These are phyloP conservation scores for Cosmorhoe ocellata DNA, from an alignment of 2,888 invertebrate genomes.

Conservation along the genomic window DNA sequence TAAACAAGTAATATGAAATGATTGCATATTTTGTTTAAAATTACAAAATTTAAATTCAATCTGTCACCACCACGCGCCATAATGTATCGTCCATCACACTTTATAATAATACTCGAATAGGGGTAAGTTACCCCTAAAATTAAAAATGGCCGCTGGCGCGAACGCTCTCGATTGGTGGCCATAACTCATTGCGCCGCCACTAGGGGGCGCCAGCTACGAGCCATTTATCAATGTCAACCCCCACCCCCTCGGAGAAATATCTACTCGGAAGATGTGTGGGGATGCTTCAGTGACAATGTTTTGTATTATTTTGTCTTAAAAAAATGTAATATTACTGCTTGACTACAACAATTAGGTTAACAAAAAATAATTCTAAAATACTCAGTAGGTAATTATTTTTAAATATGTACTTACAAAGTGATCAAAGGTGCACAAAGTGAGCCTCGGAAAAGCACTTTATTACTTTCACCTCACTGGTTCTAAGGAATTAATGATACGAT, in stretches of 20 bases:
- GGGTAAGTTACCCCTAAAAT: constrained; percentile 78
- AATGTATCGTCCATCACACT: constrained; percentile 29
- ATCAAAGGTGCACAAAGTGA: too few species aligned
- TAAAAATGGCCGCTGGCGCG: constrained; percentile 78
- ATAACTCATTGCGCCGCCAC: constrained; percentile 75
- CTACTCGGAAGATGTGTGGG: constrained; percentile 66
- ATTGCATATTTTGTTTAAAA: too few species aligned
- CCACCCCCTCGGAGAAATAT: constrained; percentile 65
- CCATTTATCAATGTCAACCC: constrained; percentile 77
- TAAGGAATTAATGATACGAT: too few species aligned
- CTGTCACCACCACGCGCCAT: constrained; percentile 30
- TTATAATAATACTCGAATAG: constrained; percentile 60
- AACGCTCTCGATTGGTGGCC: constrained; percentile 76
- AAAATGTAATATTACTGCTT: constrained; percentile 15
- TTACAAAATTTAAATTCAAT: constrained; percentile 22
- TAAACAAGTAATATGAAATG: too few species aligned
- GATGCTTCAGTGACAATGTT: constrained; percentile 58
- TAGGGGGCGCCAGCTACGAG: constrained; percentile 64
- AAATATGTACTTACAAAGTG: too few species aligned
- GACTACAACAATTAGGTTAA: too few species aligned
- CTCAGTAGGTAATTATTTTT: too few species aligned
- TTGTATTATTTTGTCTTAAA: constrained; percentile 44
- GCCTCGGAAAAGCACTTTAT: too few species aligned
- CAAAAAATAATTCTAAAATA: too few species aligned
- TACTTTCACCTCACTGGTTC: too few species aligned